Conservation (phyloP, 92 coral and sea anemone species). For the Siderastrea siderea region DNA sequence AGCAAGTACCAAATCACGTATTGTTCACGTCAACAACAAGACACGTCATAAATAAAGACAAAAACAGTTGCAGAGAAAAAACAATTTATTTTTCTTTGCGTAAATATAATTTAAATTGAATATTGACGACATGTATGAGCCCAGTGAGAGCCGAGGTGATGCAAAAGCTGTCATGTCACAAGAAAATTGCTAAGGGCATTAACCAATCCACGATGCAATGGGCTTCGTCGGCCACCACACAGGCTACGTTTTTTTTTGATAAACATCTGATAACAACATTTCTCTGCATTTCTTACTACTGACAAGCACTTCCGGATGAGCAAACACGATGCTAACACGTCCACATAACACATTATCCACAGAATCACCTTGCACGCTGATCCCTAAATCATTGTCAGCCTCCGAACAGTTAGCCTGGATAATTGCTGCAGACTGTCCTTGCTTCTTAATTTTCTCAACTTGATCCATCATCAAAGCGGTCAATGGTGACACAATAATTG, state of each 20-base stretch:
- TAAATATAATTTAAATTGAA: background rate
- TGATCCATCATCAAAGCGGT: conserved; percentile 5
- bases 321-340: conserved; percentile 48
- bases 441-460: conserved; percentile 24
- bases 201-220: conserved; percentile 31
- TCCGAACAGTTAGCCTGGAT: conserved; percentile 18
- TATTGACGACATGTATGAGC: background rate
- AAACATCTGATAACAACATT: conserved; percentile 31
- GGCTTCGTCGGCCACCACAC: conserved; percentile 51
- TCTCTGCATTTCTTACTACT: conserved; percentile 39
- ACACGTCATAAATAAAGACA: too few relatives aligned
- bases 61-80: background rate
- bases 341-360: conserved; percentile 12
- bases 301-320: conserved; percentile 21
- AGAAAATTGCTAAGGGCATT: background rate
- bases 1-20: background rate
- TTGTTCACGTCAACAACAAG: background rate
- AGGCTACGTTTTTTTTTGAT: conserved; percentile 34
- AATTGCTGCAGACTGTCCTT: conserved; percentile 14
- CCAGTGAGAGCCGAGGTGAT: background rate
- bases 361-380: conserved; percentile 13
- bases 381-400: conserved; percentile 20
- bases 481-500: conserved; percentile 37
- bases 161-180: background rate
- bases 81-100: background rate